phyloP scores from a whole-genome alignment of 2,113 vertebrate genomes.

The Hemicordylus capensis region DNA sequence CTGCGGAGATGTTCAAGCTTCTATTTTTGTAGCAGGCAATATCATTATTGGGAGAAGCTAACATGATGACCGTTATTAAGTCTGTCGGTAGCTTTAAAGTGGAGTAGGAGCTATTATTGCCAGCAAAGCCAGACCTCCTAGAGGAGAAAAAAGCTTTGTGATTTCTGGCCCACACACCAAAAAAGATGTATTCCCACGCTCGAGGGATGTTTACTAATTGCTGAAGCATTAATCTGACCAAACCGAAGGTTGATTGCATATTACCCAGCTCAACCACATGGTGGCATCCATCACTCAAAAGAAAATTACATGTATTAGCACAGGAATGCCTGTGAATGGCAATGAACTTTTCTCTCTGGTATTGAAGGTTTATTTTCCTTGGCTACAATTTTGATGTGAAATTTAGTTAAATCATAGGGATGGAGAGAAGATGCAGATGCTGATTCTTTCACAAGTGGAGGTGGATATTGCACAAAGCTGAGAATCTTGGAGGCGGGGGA shows the following conservation, averaged over 20 bases:
- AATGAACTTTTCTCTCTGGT: background rate
- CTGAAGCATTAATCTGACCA: background rate
- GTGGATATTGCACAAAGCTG: background rate
- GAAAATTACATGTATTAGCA: background rate
- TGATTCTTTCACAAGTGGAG: slow-evolving; percentile 9
- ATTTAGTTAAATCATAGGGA: slow-evolving; percentile 33
- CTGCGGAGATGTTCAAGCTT: slow-evolving; percentile 7
- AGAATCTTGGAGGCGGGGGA: background rate
- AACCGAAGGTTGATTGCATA: background rate
- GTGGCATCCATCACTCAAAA: slow-evolving; percentile 72
- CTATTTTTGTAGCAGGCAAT: slow-evolving; percentile 46
- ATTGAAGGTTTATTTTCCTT: slow-evolving; percentile 35
- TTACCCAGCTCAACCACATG: slow-evolving; percentile 69
- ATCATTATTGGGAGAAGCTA: background rate
- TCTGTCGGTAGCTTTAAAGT: background rate
- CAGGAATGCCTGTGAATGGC: background rate
- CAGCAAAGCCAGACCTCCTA: background rate
- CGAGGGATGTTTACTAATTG: background rate
- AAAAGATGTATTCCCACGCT: background rate
- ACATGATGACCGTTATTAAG: background rate
- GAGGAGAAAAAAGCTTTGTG: slow-evolving; percentile 13
- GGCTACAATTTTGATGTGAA: slow-evolving; percentile 17
- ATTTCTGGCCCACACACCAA: background rate
- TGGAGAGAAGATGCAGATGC: background rate
- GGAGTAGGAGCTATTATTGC: background rate